phyloP scores from a whole-genome alignment of 37 sponge, comb jelly and placozoan genomes.

The Cliona cf. orientalis region DNA sequence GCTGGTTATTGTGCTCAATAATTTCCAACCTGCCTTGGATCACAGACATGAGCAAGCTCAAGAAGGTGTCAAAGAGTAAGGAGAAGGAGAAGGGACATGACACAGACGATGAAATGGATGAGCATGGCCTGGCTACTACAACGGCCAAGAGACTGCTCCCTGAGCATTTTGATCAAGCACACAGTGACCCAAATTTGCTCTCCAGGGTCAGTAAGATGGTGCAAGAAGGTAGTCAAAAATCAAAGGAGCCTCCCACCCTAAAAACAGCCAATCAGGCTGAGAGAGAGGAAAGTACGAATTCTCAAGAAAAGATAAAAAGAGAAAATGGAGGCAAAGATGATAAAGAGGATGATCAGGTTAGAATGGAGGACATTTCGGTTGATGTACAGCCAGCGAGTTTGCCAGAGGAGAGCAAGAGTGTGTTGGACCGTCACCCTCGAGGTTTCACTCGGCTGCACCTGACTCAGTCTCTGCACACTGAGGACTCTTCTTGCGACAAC shows the following conservation, averaged over 20 bases:
- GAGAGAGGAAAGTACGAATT: too few species aligned
- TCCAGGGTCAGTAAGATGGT: neutral
- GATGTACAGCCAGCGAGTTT: too few species aligned
- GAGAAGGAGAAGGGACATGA: neutral
- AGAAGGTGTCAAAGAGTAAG: neutral
- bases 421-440: too few species aligned
- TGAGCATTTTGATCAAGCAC: conserved; percentile 6
- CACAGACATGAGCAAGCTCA: conserved; percentile 32
- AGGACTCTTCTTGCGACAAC: too few species aligned
- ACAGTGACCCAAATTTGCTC: neutral
- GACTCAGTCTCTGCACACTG: too few species aligned
- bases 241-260: neutral
- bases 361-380: too few species aligned
- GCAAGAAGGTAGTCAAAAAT: neutral
- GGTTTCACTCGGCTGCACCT: too few species aligned
- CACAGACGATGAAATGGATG: conserved; percentile 43
- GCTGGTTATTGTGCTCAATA: conserved; percentile 43
- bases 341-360: too few species aligned
- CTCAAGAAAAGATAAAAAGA: too few species aligned
- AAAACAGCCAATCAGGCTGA: neutral
- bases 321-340: too few species aligned
- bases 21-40: conserved; percentile 31
- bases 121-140: neutral
- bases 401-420: too few species aligned
- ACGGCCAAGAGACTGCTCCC: neutral